Evolutionary conservation across 2,113 vertebrate genomes (phyloP).

Genomic region (Caranx ignobilis): DNA sequence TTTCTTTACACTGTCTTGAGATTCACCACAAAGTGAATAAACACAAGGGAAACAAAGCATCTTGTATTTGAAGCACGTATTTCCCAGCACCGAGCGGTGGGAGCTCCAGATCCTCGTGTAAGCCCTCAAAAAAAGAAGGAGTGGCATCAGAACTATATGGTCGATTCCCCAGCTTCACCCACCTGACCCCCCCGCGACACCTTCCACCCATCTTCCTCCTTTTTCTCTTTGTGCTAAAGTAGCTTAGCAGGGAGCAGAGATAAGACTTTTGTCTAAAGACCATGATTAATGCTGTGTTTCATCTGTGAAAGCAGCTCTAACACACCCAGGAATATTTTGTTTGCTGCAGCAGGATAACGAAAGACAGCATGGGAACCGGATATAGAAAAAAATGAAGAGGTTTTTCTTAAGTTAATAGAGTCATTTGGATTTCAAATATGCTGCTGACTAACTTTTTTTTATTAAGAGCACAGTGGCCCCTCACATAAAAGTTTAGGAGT

Average conservation of each 20-base stretch:
- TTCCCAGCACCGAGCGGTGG: background rate
- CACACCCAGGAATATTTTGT: background rate
- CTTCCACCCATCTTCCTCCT: slow-evolving; percentile 9
- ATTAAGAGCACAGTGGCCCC: no score
- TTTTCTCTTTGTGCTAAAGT: slow-evolving; percentile 35
- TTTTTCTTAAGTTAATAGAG: no score
- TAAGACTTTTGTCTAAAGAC: slow-evolving; percentile 46
- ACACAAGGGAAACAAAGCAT: slow-evolving; percentile 7
- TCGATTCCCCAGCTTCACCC: background rate
- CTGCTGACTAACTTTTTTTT: background rate
- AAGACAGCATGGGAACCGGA: slow-evolving; percentile 2
- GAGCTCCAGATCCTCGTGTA: slow-evolving; percentile 33
- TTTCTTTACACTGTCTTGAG: slow-evolving; percentile 8
- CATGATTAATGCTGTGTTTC: slow-evolving; percentile 50
- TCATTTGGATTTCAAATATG: no score
- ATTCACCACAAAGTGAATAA: slow-evolving; percentile 37
- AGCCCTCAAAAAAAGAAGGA: slow-evolving; percentile 30
- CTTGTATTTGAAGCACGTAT: slow-evolving; percentile 58
- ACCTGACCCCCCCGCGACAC: background rate
- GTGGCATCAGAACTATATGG: slow-evolving; percentile 35
- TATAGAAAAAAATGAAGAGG: background rate
- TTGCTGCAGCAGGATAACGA: slow-evolving; percentile 13
- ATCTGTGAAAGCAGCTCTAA: slow-evolving; percentile 26
- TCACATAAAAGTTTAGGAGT: no score
- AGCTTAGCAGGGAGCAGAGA: slow-evolving; percentile 47